Conservation (phyloP, 2,113 vertebrate species). For the Phalacrocorax aristotelis region DNA sequence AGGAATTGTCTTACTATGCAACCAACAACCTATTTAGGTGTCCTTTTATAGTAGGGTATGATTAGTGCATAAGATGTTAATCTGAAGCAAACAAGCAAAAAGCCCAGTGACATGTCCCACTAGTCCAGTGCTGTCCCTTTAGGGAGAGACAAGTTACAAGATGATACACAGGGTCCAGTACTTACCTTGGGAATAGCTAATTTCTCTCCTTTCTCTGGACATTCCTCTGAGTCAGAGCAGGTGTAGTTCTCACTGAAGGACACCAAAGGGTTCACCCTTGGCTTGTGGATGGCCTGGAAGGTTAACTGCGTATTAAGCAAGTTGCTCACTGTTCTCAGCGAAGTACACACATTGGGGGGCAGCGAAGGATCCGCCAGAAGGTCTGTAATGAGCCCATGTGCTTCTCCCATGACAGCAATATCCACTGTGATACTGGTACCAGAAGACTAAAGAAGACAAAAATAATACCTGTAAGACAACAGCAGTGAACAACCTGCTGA, state of each 20-base stretch:
- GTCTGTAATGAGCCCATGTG: conserved; percentile 94
- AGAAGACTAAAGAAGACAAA: conserved; percentile 79
- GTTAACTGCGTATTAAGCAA: conserved; percentile 94
- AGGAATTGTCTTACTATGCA: not conserved
- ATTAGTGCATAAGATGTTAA: not conserved
- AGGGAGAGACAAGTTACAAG: not conserved
- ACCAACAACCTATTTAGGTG: not conserved
- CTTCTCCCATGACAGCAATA: conserved; percentile 97
- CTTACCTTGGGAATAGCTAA: conserved; percentile 90
- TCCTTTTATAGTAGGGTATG: not conserved
- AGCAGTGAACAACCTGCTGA: not conserved
- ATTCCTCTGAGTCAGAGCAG: conserved; percentile 92
- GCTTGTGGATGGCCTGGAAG: conserved; percentile 91
- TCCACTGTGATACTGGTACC: conserved; percentile 96
- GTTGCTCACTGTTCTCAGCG: conserved; percentile 92
- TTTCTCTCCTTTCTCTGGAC: conserved; percentile 88
- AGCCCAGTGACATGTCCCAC: not conserved
- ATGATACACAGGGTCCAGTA: not conserved
- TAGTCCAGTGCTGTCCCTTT: not conserved
- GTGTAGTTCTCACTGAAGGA: conserved; percentile 86
- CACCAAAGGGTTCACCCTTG: conserved; percentile 79
- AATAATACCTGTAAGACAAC: not conserved
- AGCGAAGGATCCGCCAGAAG: conserved; percentile 92
- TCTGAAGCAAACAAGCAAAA: not conserved
- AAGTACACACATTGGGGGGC: conserved; percentile 91